Evolutionary conservation across 2,797 vertebrate species (phyloP).

Genomic region (Amblyopsis hoosieri): DNA sequence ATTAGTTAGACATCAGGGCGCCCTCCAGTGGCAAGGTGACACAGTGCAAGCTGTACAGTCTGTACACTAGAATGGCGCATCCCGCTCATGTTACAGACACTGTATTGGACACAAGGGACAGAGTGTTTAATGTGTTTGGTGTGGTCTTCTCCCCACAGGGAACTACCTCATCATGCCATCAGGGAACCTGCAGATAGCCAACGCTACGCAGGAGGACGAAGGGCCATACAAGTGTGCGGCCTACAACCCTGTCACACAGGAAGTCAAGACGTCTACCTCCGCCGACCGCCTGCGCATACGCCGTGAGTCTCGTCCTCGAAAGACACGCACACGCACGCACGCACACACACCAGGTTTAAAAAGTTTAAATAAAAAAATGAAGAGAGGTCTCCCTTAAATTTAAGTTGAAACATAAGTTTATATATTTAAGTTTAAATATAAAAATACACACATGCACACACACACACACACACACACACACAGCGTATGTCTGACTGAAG

Average conservation of each 20-base stretch:
- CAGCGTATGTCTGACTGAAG: no score
- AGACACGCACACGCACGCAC: background rate
- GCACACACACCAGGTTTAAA: background rate
- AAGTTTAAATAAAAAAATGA: no score
- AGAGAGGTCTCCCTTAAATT: no score
- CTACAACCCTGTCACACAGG: constrained; percentile 95
- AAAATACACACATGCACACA: background rate
- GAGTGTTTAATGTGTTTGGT: constrained; percentile 1
- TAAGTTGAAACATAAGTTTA: no score
- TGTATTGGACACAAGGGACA: constrained; percentile 22
- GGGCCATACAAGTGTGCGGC: constrained; percentile 95
- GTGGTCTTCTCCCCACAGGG: constrained; percentile 68
- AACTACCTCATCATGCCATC: constrained; percentile 99
- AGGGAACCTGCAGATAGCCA: constrained; percentile 96
- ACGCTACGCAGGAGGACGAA: constrained; percentile 93
- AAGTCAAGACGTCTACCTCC: constrained; percentile 93
- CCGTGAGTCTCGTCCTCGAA: constrained; percentile 78
- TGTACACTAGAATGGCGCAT: background rate
- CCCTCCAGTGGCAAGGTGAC: constrained; percentile 47
- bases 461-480: background rate
- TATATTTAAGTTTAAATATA: background rate
- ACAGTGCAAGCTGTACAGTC: constrained; percentile 1
- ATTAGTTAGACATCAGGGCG: constrained; percentile 25
- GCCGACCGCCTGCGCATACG: constrained; percentile 92
- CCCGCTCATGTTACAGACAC: background rate